Evolutionary conservation across 2,888 invertebrate species (phyloP), one percentile per base, ranked within the genome.

Genomic region (Troides oblongomaculatus): DNA sequence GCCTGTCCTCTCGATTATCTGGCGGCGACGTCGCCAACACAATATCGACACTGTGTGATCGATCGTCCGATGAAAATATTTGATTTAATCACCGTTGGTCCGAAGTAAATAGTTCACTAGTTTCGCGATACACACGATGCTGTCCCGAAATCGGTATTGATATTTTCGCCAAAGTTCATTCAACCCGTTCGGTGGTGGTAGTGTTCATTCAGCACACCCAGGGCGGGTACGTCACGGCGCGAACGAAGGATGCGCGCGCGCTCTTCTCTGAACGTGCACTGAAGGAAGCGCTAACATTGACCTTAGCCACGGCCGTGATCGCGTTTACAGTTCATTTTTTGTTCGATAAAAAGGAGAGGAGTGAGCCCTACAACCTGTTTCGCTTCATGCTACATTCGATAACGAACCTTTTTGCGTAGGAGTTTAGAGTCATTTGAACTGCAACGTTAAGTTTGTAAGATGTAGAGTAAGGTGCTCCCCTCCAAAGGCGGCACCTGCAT

Each of bases 241-340:
- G 84, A 82, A 71, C 81, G 77, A 82, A 86, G 84, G 92, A 90
- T 90, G 90, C 90, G 91, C 89, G 85, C 90, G 89, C 90, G 90
- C 80, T 88, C 87, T 89, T 88, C 88, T 85, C 92, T 88, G 85
- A 90, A 86, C 90, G 90, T 85, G 86, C 88, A 92, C 92, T 92
- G 92, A 92, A 92, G 92, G 92, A 92, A 92, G 92, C 91, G 88
- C 91, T 92, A 92, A 92, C 92, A 92, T 92, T 92, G 92, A 92
- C 92, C 92, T 92, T 92, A 92, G 89, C 86, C 81, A 87, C 90
- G 92, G 92, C 92, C 92, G 92, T 92, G 92, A 92, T 92, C 92
- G 92, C 92, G 90, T 92, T 92, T 92, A 92, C 92, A 92, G 92
- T 92, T 92, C 92, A 92, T 92, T 92, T 92, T 92, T 92, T 92